Percentiles rank a stretch among this genome's conserved stretches.
phyloP scores from a whole-genome alignment of 2,797 vertebrate species.

The Silurus aristotelis region DNA sequence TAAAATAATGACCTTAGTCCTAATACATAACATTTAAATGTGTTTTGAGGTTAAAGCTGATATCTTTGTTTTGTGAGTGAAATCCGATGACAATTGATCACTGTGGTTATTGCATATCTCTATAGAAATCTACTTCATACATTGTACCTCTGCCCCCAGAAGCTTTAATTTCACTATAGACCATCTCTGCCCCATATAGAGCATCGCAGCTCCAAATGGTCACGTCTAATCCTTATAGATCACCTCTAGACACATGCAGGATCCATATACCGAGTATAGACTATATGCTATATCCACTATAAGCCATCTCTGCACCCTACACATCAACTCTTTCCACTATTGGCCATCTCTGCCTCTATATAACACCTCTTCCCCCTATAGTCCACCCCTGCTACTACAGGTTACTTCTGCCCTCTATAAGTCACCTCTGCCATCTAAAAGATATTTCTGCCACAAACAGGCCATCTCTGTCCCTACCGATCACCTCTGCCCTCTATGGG shows the following conservation, averaged over 20 bases:
- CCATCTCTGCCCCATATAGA: background rate
- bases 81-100: constrained; percentile 57
- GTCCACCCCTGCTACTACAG: background rate
- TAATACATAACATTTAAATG: constrained; percentile 13
- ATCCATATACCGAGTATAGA: too few relatives aligned
- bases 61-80: constrained; percentile 53
- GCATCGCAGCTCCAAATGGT: background rate
- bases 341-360: background rate
- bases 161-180: background rate
- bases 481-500: too few relatives aligned
- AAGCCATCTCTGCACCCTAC: background rate
- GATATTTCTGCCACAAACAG: constrained; percentile 51
- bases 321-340: background rate
- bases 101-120: constrained; percentile 41
- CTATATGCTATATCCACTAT: background rate
- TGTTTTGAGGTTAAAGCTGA: constrained; percentile 45
- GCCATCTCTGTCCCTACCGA: background rate
- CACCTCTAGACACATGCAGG: background rate
- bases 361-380: too few relatives aligned
- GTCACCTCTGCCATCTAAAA: background rate
- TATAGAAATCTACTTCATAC: background rate
- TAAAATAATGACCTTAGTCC: background rate
- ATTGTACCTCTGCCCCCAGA: background rate
- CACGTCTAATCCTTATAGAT: background rate
- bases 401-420: background rate